Percentiles rank a stretch among this genome's conserved stretches.
These are phyloP conservation scores for Geococcyx californianus DNA, from an alignment of 2,113 vertebrate genomes.

Conservation along the genomic window DNA sequence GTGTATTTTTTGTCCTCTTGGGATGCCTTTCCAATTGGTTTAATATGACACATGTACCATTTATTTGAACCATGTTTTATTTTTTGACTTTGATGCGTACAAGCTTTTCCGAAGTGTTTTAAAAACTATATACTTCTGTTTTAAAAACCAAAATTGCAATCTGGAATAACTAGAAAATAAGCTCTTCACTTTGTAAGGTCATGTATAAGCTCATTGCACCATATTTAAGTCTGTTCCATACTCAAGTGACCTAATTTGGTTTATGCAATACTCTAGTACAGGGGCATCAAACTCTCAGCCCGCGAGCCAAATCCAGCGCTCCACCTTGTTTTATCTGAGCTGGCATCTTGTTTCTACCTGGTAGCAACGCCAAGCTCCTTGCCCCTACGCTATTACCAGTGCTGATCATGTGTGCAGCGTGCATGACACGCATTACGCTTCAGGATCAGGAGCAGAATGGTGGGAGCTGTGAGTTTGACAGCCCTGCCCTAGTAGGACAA, in stretches of 20 bases:
- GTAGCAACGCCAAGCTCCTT: too few species aligned
- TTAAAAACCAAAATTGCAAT: neutral
- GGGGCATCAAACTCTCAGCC: too few species aligned
- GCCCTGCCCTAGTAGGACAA: neutral
- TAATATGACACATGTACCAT: neutral
- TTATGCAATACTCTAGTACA: neutral
- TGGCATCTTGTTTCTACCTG: too few species aligned
- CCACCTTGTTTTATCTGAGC: too few species aligned
- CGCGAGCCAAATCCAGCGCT: too few species aligned
- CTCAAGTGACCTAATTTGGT: neutral
- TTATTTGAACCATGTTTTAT: neutral
- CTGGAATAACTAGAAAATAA: neutral
- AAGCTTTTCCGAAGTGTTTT: neutral
- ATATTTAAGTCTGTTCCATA: neutral
- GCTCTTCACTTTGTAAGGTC: neutral
- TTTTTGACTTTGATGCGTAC: neutral
- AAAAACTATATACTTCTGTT: neutral
- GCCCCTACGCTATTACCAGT: too few species aligned
- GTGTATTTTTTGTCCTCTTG: neutral
- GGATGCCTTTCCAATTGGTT: constrained; percentile 1
- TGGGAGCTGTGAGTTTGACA: too few species aligned
- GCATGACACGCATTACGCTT: too few species aligned
- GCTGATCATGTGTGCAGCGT: too few species aligned
- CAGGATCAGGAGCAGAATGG: too few species aligned
- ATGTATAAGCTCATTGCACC: neutral